Conservation (phyloP, 2,797 vertebrate species). For the Threskiornis aethiopicus region DNA sequence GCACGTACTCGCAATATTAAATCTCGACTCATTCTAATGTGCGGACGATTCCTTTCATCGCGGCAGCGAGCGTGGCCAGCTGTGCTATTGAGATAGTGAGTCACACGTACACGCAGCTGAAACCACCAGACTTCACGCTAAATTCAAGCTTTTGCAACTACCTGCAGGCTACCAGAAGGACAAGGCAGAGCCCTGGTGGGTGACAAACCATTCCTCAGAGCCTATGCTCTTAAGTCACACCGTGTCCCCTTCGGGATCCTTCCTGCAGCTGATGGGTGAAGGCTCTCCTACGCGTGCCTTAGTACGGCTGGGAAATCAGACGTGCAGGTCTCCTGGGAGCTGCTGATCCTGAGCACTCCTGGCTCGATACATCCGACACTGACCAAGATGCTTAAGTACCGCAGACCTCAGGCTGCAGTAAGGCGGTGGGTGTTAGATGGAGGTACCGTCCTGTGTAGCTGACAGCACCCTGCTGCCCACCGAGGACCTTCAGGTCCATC, state of each 20-base stretch:
- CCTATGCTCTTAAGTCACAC: accelerated
- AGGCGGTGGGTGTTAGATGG: not conserved
- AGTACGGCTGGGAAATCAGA: accelerated
- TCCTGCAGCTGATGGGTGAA: accelerated
- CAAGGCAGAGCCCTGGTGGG: not conserved
- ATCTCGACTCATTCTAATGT: not conserved
- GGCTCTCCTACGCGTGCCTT: not conserved
- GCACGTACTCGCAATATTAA: not conserved
- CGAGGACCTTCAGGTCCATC: not conserved
- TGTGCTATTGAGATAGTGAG: not conserved
- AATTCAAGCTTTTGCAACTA: not conserved
- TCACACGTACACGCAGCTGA: not conserved
- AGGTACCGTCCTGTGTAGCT: not conserved
- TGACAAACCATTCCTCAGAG: not conserved
- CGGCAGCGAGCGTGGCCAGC: not conserved
- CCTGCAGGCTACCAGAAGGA: not conserved
- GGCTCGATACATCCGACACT: accelerated
- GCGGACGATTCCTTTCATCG: not conserved
- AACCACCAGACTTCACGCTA: not conserved
- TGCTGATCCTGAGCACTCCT: not conserved
- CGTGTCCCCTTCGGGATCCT: not conserved
- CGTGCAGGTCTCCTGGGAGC: not conserved
- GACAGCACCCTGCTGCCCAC: not conserved
- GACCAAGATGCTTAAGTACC: not conserved
- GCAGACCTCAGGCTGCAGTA: not conserved